Percentiles rank a stretch among this genome's conserved stretches.
Conservation (phyloP, 2,797 vertebrate species). For the Ambastaia sidthimunki region DNA sequence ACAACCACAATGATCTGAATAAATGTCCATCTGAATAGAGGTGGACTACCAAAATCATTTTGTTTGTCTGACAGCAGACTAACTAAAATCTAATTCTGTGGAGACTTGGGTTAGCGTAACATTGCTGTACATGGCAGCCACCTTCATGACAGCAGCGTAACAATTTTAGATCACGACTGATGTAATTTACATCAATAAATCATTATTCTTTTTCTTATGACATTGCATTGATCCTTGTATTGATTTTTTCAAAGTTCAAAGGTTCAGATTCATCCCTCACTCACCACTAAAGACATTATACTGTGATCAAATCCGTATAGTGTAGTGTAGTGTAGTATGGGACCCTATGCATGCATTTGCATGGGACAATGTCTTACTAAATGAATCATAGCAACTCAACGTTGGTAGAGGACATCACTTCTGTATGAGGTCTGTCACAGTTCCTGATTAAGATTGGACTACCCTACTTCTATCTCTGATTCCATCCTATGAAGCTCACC, state of each 20-base stretch:
- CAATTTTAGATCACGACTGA: background rate
- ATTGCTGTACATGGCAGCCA: background rate
- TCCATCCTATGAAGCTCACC: background rate
- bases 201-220: background rate
- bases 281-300: background rate
- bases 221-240: background rate
- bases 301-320: background rate
- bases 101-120: background rate
- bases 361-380: too few relatives aligned
- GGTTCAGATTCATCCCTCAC: background rate
- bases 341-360: background rate
- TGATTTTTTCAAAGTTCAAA: background rate
- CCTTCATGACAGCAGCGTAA: background rate
- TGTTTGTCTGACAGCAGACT: background rate
- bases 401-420: background rate
- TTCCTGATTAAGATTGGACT: background rate
- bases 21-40: background rate
- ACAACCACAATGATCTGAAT: background rate
- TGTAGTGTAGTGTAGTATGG: background rate
- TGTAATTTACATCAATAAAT: background rate
- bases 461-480: background rate
- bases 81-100: conserved; percentile 16
- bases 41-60: background rate
- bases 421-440: background rate
- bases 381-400: background rate